A percentile compares a stretch with the other conserved stretches of the same genome.
Conservation (phyloP, 2,888 invertebrate genomes). For the Microplitis deprimator region DNA sequence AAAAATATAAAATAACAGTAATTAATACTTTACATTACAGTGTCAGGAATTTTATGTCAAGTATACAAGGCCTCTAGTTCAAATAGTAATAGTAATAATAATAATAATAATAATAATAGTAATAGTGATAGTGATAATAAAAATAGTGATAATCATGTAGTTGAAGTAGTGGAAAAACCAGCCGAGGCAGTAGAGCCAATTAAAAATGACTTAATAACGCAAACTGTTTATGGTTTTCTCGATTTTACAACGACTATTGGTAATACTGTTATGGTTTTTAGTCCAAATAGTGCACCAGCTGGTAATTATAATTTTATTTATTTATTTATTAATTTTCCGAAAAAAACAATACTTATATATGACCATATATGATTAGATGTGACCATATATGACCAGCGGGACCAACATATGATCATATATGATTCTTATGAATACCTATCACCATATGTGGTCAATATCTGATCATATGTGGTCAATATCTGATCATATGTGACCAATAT, state of each 20-base stretch:
- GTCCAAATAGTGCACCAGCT: conserved; percentile 86
- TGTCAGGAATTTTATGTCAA: conserved; percentile 55
- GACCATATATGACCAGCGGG: no score
- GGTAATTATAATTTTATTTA: conserved; percentile 70
- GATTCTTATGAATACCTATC: no score
- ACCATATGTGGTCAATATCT: no score
- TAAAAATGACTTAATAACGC: conserved; percentile 78
- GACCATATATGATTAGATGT: no score
- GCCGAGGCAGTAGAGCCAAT: conserved; percentile 48
- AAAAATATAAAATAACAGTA: not conserved
- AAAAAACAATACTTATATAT: no score
- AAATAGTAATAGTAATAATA: conserved; percentile 34
- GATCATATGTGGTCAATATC: no score
- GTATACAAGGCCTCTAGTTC: conserved; percentile 54
- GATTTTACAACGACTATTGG: conserved; percentile 96
- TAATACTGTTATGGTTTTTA: conserved; percentile 95
- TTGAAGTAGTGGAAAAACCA: conserved; percentile 36
- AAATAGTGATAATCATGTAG: conserved; percentile 41
- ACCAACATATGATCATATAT: no score
- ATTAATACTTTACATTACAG: conserved; percentile 44
- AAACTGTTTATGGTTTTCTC: conserved; percentile 93
- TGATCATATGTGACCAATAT: no score
- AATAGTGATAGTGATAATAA: conserved; percentile 16
- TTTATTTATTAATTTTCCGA: not conserved
- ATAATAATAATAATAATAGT: conserved; percentile 37